Base-by-base conservation (phyloP, 2,797 vertebrate genomes). In the Gambusia yucatana region DNA sequence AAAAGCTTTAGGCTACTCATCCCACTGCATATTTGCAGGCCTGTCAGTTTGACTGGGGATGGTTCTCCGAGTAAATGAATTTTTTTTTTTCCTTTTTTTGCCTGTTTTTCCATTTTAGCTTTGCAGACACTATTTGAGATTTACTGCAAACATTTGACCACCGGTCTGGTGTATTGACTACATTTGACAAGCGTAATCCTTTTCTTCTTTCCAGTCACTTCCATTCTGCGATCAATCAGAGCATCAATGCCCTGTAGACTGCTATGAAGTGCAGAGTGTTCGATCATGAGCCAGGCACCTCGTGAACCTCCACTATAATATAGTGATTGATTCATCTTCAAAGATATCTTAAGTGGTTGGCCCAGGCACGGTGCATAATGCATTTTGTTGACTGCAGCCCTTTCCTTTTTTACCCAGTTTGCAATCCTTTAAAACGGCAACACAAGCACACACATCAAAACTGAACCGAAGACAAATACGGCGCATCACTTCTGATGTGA, bases 281-380 rank as follows among this genome's bases (percentile, higher is more conserved):
- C 96, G 94, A 87, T 94, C 95, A 96, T 95, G 92, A 92, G 77
- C 94, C 91, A 94, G 94, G 92, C 95, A 97, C 94, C 93, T 95
- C 92, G 91, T 94, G 91, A 95, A 95, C 96, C 96, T 94, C 95
- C 93, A 90, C 94, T 96, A 97, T 97, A 97, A 97, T 97, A 96
- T 97, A 97, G 96, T 96, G 95, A 97, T 97, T 96, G 96, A 96
- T 96, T 96, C 92, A 96, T 96, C 95, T 96, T 96, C 96, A 96
- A 96, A 96, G 95, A 95, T 96, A 96, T 96, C 95, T 95, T 96
- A 96, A 96, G 96, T 96, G 96, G 95, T 94, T 93, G 93, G 93
- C 92, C 65, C 87, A 88, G 92, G 92, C 87, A 84, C 47, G 91
- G 85, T 93, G 91, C 91, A 92, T 94, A 93, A 93, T 94, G 84